Conservation (phyloP, 2,797 vertebrate genomes). For the Chaenodraco wilsoni region DNA sequence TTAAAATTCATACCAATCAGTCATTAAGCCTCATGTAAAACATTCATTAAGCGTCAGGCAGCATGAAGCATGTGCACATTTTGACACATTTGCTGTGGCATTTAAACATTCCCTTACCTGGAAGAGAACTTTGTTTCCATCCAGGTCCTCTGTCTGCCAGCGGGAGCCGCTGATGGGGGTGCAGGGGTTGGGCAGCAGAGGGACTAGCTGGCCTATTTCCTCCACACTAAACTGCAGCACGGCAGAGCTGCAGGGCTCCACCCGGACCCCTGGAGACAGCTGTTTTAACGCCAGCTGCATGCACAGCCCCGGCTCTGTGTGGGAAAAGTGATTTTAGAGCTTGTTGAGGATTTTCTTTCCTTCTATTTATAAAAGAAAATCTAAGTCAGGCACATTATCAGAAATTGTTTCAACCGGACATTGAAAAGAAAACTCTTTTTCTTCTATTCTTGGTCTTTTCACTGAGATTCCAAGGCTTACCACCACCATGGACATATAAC, state of each 20-base stretch:
- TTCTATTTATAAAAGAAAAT: background rate
- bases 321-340: background rate
- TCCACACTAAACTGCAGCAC: conserved; percentile 92
- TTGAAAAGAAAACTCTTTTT: no score
- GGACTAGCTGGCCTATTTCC: conserved; percentile 93
- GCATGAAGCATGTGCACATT: background rate
- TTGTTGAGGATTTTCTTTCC: background rate
- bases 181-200: conserved; percentile 93
- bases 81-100: background rate
- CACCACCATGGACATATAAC: no score
- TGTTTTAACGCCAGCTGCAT: conserved; percentile 93
- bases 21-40: conserved; percentile 11
- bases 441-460: no score
- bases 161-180: conserved; percentile 90
- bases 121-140: conserved; percentile 93
- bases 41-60: background rate
- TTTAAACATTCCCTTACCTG: conserved; percentile 82
- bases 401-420: no score
- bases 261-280: conserved; percentile 85
- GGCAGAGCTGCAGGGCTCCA: conserved; percentile 85
- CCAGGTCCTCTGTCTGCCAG: conserved; percentile 97
- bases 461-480: no score
- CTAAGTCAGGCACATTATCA: background rate
- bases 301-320: conserved; percentile 70
- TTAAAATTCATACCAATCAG: background rate